A percentile compares a stretch with the other conserved stretches of the same genome.
Conservation (phyloP, 2,888 invertebrate genomes). For the Lymantria dispar region DNA sequence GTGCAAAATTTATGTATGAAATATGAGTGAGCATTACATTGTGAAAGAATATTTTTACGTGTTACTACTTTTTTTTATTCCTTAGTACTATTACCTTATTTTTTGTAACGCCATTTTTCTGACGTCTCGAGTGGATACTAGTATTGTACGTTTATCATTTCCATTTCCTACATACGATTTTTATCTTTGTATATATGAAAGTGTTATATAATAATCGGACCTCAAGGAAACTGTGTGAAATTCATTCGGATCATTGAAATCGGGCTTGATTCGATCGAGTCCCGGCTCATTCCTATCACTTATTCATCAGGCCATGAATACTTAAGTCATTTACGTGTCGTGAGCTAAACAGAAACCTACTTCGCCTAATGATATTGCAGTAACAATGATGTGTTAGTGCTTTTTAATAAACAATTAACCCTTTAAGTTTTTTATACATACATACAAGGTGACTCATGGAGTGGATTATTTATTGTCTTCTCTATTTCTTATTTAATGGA, state of each 20-base stretch:
- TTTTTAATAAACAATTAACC: constrained; percentile 27
- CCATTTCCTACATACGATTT: constrained; percentile 11
- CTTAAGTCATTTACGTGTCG: constrained; percentile 65
- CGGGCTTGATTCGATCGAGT: constrained; percentile 61
- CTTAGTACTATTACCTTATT: constrained; percentile 20
- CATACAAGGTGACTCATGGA: too few species aligned
- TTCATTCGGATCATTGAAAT: constrained; percentile 65
- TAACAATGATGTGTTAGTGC: constrained; percentile 41
- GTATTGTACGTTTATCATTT: constrained; percentile 23
- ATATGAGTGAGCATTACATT: constrained; percentile 52
- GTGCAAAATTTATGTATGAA: constrained; percentile 68
- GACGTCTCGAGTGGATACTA: constrained; percentile 16
- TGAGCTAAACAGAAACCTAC: constrained; percentile 51
- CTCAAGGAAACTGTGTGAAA: constrained; percentile 39
- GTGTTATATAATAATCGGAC: constrained; percentile 23
- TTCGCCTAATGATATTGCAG: constrained; percentile 61
- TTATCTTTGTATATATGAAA: constrained; percentile 5
- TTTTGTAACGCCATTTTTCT: constrained; percentile 24
- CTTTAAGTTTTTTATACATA: constrained; percentile 1
- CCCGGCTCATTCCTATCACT: constrained; percentile 58
- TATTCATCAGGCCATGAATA: constrained; percentile 75
- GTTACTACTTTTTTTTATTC: constrained; percentile 40
- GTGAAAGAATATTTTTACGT: constrained; percentile 41
- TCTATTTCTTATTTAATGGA: too few species aligned
- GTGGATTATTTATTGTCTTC: too few species aligned